A percentile compares a stretch with the other conserved stretches of the same genome.
These are phyloP conservation scores for Leptodactylus fallax DNA, from an alignment of 2,797 vertebrate genomes.

Conservation along the genomic window DNA sequence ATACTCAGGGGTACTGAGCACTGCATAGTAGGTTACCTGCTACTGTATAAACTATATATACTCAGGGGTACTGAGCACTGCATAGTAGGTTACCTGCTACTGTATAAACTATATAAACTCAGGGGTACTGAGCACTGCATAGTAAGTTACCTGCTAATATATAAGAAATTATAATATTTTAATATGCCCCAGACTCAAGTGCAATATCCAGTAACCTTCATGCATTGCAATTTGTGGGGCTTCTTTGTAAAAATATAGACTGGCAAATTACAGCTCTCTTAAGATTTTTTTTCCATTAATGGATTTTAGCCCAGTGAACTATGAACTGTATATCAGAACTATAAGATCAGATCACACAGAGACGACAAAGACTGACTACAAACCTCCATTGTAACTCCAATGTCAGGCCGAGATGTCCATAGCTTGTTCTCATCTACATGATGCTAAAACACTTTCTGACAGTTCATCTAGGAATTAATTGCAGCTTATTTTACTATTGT, in stretches of 20 bases:
- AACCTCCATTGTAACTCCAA: not conserved
- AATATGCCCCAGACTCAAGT: not conserved
- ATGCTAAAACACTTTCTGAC: not conserved
- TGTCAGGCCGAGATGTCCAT: not conserved
- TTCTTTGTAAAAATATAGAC: not conserved
- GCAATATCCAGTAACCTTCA: not conserved
- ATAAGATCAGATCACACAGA: not conserved
- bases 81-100: no score
- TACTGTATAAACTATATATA: no score
- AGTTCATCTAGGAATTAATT: not conserved
- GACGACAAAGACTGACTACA: not conserved
- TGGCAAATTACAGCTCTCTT: not conserved
- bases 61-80: no score
- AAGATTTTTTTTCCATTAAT: constrained; percentile 6
- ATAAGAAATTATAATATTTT: no score
- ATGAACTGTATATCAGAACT: not conserved
- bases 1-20: no score
- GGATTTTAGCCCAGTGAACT: not conserved
- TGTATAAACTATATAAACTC: no score
- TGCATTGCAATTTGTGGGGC: not conserved
- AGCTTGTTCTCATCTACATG: not conserved
- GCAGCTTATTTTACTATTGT: not conserved
- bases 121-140: no score
- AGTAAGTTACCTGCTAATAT: no score
- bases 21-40: no score